phyloP scores from a whole-genome alignment of 2,888 invertebrate species.

The Agrilus cyanescens region DNA sequence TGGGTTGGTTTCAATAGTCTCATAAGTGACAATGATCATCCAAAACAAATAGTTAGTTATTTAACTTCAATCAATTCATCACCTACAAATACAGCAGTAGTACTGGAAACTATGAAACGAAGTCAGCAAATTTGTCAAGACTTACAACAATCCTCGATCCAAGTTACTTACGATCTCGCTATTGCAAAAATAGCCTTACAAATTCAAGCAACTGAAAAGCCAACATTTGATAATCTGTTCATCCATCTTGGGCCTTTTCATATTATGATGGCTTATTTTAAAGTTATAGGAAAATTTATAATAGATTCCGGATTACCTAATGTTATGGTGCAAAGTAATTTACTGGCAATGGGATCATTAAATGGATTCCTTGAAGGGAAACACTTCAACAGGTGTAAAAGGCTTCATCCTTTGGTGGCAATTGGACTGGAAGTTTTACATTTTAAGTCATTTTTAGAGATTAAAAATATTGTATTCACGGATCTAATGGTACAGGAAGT shows the following conservation, averaged over 20 bases:
- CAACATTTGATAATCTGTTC: slow-evolving; percentile 24
- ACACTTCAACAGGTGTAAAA: slow-evolving; percentile 24
- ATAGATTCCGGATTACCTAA: slow-evolving; percentile 15
- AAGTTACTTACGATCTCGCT: slow-evolving; percentile 26
- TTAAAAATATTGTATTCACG: slow-evolving; percentile 1
- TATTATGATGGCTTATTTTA: slow-evolving; percentile 20
- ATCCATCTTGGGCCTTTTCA: slow-evolving; percentile 26
- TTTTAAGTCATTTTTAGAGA: slow-evolving; percentile 8
- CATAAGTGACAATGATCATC: slow-evolving; percentile 14
- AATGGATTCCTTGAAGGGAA: slow-evolving; percentile 18
- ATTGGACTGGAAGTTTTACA: slow-evolving; percentile 12
- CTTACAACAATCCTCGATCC: slow-evolving; percentile 13
- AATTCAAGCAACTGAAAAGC: slow-evolving; percentile 19
- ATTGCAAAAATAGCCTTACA: slow-evolving; percentile 20
- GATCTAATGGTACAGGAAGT: slow-evolving; percentile 3
- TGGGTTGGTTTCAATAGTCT: slow-evolving; percentile 25
- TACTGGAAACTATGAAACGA: slow-evolving; percentile 19
- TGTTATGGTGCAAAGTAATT: slow-evolving; percentile 16
- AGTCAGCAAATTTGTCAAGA: slow-evolving; percentile 18
- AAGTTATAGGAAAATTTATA: slow-evolving; percentile 21
- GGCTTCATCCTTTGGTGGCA: slow-evolving; percentile 16
- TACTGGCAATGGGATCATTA: slow-evolving; percentile 20
- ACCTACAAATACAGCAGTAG: slow-evolving; percentile 20
- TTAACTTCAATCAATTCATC: slow-evolving; percentile 23
- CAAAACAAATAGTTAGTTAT: slow-evolving; percentile 20